These are phyloP conservation scores for Catajapyx aquilonaris DNA, from an alignment of 1,140 invertebrate species.

Conservation along the genomic window DNA sequence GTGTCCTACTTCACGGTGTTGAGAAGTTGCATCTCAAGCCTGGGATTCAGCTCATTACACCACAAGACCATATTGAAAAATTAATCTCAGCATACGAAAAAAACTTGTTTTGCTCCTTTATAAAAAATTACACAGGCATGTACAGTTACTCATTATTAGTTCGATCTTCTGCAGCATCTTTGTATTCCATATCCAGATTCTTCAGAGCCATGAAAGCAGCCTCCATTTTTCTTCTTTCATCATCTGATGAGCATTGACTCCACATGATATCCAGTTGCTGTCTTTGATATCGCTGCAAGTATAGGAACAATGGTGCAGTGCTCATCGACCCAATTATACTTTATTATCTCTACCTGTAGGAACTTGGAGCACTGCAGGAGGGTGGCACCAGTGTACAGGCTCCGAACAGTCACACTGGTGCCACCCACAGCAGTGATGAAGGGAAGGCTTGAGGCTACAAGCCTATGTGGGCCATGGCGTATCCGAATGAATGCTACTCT, in stretches of 20 bases:
- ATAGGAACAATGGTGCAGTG: background rate
- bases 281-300: background rate
- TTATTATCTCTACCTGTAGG: constrained; percentile 22
- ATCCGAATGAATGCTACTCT: constrained; percentile 44
- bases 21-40: no score
- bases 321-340: background rate
- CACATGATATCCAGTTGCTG: background rate
- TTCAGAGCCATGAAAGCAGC: background rate
- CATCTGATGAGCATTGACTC: background rate
- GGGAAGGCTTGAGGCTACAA: constrained; percentile 40
- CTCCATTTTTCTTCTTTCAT: background rate
- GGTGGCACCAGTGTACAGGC: constrained; percentile 49
- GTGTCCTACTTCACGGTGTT: no score
- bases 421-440: constrained; percentile 37
- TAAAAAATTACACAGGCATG: background rate
- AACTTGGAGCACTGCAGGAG: constrained; percentile 53
- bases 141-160: no score
- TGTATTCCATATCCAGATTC: background rate
- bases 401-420: constrained; percentile 33
- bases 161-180: no score
- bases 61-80: constrained; percentile 1
- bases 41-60: no score
- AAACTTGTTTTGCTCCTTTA: background rate
- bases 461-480: constrained; percentile 45
- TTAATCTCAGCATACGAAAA: background rate